phyloP scores from a whole-genome alignment of 2,888 invertebrate species.

The Sycophila texana region DNA sequence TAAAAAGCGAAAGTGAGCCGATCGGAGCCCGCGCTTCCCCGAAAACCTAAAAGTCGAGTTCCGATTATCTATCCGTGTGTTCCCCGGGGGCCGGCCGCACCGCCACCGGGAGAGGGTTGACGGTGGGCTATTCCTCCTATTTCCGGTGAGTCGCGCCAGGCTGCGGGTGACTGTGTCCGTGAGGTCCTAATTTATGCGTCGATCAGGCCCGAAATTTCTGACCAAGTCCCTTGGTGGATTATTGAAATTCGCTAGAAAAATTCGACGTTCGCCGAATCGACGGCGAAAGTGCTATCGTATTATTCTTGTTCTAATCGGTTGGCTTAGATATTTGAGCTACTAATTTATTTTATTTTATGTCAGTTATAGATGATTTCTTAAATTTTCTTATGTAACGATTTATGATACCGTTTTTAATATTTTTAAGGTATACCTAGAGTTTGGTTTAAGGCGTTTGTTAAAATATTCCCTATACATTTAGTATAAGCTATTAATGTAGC shows the following conservation, averaged over 20 bases:
- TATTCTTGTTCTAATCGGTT: too few species aligned
- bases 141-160: slow-evolving; percentile 27
- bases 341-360: too few species aligned
- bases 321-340: too few species aligned
- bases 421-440: too few species aligned
- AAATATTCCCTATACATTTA: too few species aligned
- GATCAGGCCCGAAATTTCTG: not conserved
- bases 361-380: too few species aligned
- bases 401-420: too few species aligned
- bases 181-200: slow-evolving; percentile 28
- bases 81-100: too few species aligned
- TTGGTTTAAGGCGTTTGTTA: too few species aligned
- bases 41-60: slow-evolving; percentile 11
- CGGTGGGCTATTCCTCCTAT: slow-evolving; percentile 30
- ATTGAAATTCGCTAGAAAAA: not conserved
- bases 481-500: too few species aligned
- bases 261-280: not conserved
- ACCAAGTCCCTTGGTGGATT: not conserved
- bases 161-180: not conserved
- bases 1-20: slow-evolving; percentile 18
- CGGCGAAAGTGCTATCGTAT: too few species aligned
- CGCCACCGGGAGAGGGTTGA: slow-evolving; percentile 31
- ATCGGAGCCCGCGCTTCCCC: not conserved
- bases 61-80: not conserved
- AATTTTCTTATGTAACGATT: too few species aligned